Conservation (phyloP, 2,113 vertebrate species). For the Odontesthes bonariensis region DNA sequence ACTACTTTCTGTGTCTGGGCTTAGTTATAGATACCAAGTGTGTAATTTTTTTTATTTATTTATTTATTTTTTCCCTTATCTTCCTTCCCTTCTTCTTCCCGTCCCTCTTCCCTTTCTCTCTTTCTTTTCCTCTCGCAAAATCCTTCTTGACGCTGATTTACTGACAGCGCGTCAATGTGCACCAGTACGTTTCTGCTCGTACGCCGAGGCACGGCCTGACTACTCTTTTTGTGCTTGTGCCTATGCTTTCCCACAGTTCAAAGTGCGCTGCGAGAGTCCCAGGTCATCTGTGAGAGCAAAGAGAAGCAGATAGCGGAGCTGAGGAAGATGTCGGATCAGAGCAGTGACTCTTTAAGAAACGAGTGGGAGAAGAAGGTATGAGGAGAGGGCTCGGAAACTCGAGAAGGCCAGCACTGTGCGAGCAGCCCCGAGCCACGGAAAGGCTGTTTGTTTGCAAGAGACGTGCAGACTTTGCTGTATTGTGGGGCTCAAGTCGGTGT, state of each 20-base stretch:
- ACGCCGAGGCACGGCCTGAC: constrained; percentile 56
- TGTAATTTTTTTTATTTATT: too few species aligned
- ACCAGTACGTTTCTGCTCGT: constrained; percentile 16
- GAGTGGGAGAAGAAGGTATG: constrained; percentile 96
- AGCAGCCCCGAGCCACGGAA: constrained; percentile 51
- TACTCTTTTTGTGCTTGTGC: constrained; percentile 33
- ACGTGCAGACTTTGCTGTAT: constrained; percentile 22
- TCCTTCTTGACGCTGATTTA: constrained; percentile 48
- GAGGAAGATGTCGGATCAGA: constrained; percentile 93
- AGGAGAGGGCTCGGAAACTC: constrained; percentile 46
- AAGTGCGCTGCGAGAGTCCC: constrained; percentile 90
- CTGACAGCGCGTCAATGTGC: constrained; percentile 34
- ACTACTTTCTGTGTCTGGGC: too few species aligned
- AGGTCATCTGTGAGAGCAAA: constrained; percentile 91
- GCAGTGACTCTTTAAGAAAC: constrained; percentile 88
- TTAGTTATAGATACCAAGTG: too few species aligned
- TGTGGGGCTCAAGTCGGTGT: constrained; percentile 44
- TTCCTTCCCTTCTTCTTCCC: too few species aligned
- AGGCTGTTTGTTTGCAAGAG: constrained; percentile 53
- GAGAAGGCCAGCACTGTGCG: constrained; percentile 34
- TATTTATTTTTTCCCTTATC: too few species aligned
- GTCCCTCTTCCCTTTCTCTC: too few species aligned
- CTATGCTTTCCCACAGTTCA: constrained; percentile 87
- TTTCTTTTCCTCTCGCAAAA: too few species aligned
- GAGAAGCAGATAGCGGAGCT: constrained; percentile 94